These are phyloP conservation scores for Prietella phreatophila DNA, from an alignment of 2,113 vertebrate species.

Conservation along the genomic window DNA sequence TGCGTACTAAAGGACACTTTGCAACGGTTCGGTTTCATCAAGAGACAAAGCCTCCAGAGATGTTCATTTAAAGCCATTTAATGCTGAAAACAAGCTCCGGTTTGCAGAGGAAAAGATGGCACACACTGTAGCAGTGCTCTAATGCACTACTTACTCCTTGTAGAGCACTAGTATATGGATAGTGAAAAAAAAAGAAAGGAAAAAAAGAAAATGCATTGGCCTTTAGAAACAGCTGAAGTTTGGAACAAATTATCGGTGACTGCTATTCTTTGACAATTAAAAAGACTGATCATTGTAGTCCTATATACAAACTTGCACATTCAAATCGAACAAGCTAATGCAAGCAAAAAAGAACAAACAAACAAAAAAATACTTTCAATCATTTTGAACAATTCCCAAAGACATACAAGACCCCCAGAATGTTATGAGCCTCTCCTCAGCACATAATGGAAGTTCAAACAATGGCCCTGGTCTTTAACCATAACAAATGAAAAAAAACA, in stretches of 20 bases:
- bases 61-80: slow-evolving; percentile 75
- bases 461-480: slow-evolving; percentile 69
- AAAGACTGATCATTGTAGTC: slow-evolving; percentile 73
- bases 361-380: slow-evolving; percentile 55
- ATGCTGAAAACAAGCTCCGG: slow-evolving; percentile 70
- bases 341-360: slow-evolving; percentile 62
- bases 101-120: slow-evolving; percentile 21
- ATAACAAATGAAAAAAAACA: slow-evolving; percentile 39
- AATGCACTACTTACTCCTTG: slow-evolving; percentile 27
- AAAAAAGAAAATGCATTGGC: neutral
- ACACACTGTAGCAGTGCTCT: slow-evolving; percentile 29
- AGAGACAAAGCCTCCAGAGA: slow-evolving; percentile 67
- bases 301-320: slow-evolving; percentile 77
- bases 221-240: slow-evolving; percentile 16
- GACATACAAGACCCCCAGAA: slow-evolving; percentile 31
- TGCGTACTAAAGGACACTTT: slow-evolving; percentile 90
- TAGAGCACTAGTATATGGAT: neutral
- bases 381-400: slow-evolving; percentile 55
- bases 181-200: neutral
- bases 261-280: slow-evolving; percentile 81
- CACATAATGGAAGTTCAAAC: slow-evolving; percentile 82
- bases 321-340: slow-evolving; percentile 75
- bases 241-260: slow-evolving; percentile 73
- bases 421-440: slow-evolving; percentile 27
- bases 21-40: slow-evolving; percentile 71